Percentiles rank a stretch among this genome's conserved stretches.
Evolutionary conservation across 2,888 invertebrate species (phyloP).

Genomic region (Perithous albicinctus): DNA sequence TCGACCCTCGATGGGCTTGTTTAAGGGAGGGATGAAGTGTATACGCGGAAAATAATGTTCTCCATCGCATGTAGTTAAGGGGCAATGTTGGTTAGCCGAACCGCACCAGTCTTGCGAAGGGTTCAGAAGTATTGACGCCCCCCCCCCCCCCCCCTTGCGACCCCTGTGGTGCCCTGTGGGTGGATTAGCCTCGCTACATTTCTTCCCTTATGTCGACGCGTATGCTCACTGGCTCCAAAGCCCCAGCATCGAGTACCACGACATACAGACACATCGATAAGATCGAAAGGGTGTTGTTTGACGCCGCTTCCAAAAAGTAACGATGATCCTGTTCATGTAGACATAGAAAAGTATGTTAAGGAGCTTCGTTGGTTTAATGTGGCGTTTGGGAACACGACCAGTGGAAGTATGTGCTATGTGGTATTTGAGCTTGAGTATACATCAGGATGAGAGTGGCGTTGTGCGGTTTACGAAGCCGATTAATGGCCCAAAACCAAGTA

Average conservation of each 20-base stretch:
- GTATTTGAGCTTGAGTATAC: constrained; percentile 20
- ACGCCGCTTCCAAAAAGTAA: constrained; percentile 34
- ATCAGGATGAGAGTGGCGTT: constrained; percentile 8
- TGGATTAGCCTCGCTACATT: constrained; percentile 84
- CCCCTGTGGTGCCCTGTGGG: constrained; percentile 71
- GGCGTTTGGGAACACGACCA: constrained; percentile 36
- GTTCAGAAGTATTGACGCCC: constrained; percentile 40
- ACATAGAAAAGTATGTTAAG: constrained; percentile 36
- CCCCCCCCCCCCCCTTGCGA: constrained; percentile 44
- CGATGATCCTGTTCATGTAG: constrained; percentile 43
- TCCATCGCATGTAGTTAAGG: constrained; percentile 65
- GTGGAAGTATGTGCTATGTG: constrained; percentile 16
- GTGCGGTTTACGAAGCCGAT: constrained; percentile 39
- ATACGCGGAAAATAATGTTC: constrained; percentile 62
- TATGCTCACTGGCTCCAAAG: constrained; percentile 74
- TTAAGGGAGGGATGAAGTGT: constrained; percentile 25
- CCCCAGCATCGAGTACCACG: constrained; percentile 17
- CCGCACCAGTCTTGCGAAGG: constrained; percentile 56
- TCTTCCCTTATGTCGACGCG: constrained; percentile 83
- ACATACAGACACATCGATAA: constrained; percentile 8
- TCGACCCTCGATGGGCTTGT: constrained; percentile 26
- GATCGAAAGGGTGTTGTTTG: constrained; percentile 62
- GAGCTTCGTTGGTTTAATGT: constrained; percentile 52
- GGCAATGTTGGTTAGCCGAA: constrained; percentile 59
- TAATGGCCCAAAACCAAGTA: constrained; percentile 39